phyloP scores from a whole-genome alignment of 2,797 vertebrate species.

The Silurus lanzhouensis region DNA sequence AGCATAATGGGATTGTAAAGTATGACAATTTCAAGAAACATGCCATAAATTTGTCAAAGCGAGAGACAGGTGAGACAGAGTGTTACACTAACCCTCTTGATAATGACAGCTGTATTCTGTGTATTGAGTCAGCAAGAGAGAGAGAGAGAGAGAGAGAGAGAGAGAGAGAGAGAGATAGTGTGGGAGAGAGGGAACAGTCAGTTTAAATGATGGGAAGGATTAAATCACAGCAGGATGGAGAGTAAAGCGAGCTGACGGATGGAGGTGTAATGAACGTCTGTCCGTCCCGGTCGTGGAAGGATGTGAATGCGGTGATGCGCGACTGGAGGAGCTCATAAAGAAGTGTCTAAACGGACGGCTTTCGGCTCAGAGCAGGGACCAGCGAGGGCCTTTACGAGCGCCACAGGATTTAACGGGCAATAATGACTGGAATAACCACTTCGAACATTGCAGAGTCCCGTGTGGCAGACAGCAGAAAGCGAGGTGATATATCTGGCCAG shows the following conservation, averaged over 20 bases:
- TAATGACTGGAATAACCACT: constrained; percentile 82
- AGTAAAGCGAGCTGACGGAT: constrained; percentile 62
- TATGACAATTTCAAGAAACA: constrained; percentile 91
- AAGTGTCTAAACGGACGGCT: constrained; percentile 82
- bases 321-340: constrained; percentile 87
- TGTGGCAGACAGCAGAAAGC: constrained; percentile 22
- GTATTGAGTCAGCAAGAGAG: constrained; percentile 62
- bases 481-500: constrained; percentile 64
- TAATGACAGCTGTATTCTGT: constrained; percentile 86
- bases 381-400: constrained; percentile 81
- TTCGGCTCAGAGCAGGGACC: constrained; percentile 77
- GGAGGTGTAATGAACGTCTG: constrained; percentile 83
- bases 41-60: constrained; percentile 90
- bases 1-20: constrained; percentile 97
- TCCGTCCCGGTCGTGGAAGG: constrained; percentile 67
- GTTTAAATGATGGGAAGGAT: constrained; percentile 90
- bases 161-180: constrained; percentile 29
- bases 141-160: constrained; percentile 15
- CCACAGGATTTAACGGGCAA: constrained; percentile 85
- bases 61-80: constrained; percentile 41
- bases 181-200: constrained; percentile 69
- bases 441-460: constrained; percentile 77
- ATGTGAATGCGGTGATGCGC: constrained; percentile 79
- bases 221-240: constrained; percentile 82
- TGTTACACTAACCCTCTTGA: constrained; percentile 76